Conservation (phyloP, 2,888 invertebrate species). For the Eristalinus aeneus region DNA sequence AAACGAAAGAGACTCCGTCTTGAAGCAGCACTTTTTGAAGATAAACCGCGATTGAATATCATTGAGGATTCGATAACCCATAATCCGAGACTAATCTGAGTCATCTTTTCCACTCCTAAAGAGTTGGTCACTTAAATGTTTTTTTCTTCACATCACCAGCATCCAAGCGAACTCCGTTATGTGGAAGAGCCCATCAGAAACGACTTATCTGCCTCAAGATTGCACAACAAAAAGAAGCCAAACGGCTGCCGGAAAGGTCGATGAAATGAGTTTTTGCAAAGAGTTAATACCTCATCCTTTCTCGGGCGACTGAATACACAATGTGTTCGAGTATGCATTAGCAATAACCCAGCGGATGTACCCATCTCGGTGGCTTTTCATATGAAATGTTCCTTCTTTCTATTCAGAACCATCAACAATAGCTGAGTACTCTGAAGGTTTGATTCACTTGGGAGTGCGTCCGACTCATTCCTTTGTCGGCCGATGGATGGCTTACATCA, state of each 20-base stretch:
- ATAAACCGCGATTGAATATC: too few species aligned
- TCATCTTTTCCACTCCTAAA: too few species aligned
- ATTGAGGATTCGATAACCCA: too few species aligned
- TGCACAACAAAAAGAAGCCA: neutral
- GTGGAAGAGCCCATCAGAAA: neutral
- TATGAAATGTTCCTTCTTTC: neutral
- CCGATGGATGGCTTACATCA: neutral
- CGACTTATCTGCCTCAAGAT: neutral
- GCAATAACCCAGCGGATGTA: neutral
- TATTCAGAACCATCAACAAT: neutral
- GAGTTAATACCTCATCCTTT: neutral
- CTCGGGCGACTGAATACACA: neutral
- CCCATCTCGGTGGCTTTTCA: neutral
- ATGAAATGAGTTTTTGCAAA: neutral
- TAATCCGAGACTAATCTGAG: too few species aligned
- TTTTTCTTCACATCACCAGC: too few species aligned
- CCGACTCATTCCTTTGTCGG: neutral
- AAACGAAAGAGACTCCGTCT: too few species aligned
- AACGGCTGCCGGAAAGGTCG: neutral
- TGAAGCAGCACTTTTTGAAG: too few species aligned
- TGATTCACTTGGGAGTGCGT: neutral
- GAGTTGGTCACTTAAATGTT: too few species aligned
- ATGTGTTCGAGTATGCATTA: neutral
- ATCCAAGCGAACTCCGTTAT: neutral
- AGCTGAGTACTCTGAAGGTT: too few species aligned